Percentiles rank a stretch among this genome's conserved stretches.
These are phyloP conservation scores for Neomicropteryx cornuta DNA, from an alignment of 1,140 invertebrate genomes.

Conservation along the genomic window DNA sequence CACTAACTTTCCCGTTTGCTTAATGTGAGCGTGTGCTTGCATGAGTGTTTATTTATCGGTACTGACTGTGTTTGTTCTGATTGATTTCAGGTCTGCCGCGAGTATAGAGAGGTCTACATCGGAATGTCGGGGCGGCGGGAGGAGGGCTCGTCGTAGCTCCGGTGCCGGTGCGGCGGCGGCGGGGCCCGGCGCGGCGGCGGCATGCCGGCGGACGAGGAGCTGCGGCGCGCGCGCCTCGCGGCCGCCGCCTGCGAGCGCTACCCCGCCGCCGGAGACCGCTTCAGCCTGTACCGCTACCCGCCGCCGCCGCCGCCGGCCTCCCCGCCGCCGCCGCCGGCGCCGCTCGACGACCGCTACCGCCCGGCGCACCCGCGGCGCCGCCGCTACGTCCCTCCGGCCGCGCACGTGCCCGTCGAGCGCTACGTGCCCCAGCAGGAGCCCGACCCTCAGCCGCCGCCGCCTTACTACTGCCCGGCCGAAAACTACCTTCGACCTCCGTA, in stretches of 20 bases:
- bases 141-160: no score
- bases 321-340: slow-evolving; percentile 42
- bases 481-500: slow-evolving; percentile 39
- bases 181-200: slow-evolving; percentile 25
- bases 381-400: slow-evolving; percentile 51
- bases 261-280: slow-evolving; percentile 36
- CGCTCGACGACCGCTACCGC: slow-evolving; percentile 32
- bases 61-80: no score
- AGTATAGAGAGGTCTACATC: no score
- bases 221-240: slow-evolving; percentile 34
- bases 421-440: slow-evolving; percentile 51
- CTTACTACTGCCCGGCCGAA: slow-evolving; percentile 36
- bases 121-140: no score
- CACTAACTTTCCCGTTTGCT: no score
- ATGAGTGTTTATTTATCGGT: no score
- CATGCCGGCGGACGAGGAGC: slow-evolving; percentile 7
- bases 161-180: slow-evolving; percentile 21
- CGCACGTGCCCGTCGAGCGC: slow-evolving; percentile 56
- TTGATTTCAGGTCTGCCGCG: no score
- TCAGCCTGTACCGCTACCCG: slow-evolving; percentile 36
- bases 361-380: slow-evolving; percentile 36
- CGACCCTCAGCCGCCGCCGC: slow-evolving; percentile 32
- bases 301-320: slow-evolving; percentile 29
- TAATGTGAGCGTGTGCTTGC: no score
- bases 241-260: slow-evolving; percentile 39